Base-by-base conservation (phyloP, 1,140 invertebrate species). In the Portunus trituberculatus region DNA sequence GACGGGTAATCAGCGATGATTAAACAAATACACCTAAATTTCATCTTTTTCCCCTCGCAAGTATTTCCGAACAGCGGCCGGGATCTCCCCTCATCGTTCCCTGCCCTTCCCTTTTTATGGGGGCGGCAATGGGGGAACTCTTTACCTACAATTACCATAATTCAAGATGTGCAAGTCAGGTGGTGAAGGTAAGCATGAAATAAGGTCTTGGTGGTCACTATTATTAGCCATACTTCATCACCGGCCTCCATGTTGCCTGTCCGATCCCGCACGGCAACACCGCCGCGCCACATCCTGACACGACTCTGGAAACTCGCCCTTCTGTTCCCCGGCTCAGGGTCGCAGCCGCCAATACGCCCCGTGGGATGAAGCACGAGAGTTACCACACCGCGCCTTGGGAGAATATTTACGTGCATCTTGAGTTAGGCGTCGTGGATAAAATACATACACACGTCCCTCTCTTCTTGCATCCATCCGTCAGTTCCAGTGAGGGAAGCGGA, bases 161-260 rank as follows among this genome's bases (percentile, higher is more conserved):
- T 91, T 91, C 89, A 91, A 91, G 89, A 59, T 91, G 28, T 29
- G 89, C 89, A 91, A 91, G 89, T 91, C 89, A 91, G 90, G 59
- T 91, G 90, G 90, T 91, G 90, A 91, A 91, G 90, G 90, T 45
- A 91, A 76, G 48, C 90, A 91, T 76, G 90, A 91, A 91, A 91
- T 76, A 91, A 91, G 29, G 90, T 32, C 67, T 76, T 32, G 59
- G 59, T n/a, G n/a, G 90, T 25, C 59, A 39, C 90, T 91, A 91
- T 91, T 76, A 91, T 91, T 91, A 91, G 59, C 90, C 46, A 76
- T 91, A 91, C 90, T 91, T 82, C 39, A 91, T 91, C 90, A 91
- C 67, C 52, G 20, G 59, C 90, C 90, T 31, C 39, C 90, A 31
- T 76, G 59, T 76, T 76, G 52, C 90, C 90, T 91, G 90, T 91